Evolutionary conservation across 2,797 vertebrate genomes (phyloP).

Genomic region (Lacerta viridis): DNA sequence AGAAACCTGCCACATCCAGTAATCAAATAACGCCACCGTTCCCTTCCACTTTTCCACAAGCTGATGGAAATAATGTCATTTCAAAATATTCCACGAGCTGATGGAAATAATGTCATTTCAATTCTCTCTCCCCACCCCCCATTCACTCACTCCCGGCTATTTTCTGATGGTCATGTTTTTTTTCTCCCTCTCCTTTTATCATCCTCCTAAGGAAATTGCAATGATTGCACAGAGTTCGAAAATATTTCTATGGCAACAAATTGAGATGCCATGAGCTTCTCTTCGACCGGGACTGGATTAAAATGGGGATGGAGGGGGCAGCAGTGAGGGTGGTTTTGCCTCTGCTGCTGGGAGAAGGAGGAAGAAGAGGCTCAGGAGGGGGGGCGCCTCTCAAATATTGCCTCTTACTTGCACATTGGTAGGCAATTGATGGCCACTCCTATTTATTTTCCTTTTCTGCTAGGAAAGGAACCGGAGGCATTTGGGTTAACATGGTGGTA

Average conservation of each 20-base stretch:
- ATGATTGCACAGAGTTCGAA: conserved; percentile 47
- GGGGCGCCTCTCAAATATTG: too few species aligned
- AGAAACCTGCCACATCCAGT: conserved; percentile 40
- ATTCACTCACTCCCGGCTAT: too few species aligned
- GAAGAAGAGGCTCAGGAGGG: too few species aligned
- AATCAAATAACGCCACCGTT: neutral
- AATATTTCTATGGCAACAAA: conserved; percentile 65
- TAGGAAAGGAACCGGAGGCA: too few species aligned
- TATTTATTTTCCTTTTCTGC: too few species aligned
- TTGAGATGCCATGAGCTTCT: conserved; percentile 43
- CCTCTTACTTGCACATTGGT: too few species aligned
- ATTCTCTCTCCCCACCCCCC: conserved; percentile 2
- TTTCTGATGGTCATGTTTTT: conserved; percentile 22
- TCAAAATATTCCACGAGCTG: conserved; percentile 35
- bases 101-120: conserved; percentile 10
- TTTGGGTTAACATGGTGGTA: too few species aligned
- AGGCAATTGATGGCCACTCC: too few species aligned
- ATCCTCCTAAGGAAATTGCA: conserved; percentile 44
- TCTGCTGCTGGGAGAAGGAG: neutral
- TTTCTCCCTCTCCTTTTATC: conserved; percentile 39
- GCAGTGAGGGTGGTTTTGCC: neutral
- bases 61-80: conserved; percentile 12
- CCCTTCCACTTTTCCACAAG: conserved; percentile 40
- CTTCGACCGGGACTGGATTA: conserved; percentile 53
- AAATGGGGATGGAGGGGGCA: conserved; percentile 26